Conservation (phyloP, 2,888 invertebrate species). For the Geotrupes spiniger region DNA sequence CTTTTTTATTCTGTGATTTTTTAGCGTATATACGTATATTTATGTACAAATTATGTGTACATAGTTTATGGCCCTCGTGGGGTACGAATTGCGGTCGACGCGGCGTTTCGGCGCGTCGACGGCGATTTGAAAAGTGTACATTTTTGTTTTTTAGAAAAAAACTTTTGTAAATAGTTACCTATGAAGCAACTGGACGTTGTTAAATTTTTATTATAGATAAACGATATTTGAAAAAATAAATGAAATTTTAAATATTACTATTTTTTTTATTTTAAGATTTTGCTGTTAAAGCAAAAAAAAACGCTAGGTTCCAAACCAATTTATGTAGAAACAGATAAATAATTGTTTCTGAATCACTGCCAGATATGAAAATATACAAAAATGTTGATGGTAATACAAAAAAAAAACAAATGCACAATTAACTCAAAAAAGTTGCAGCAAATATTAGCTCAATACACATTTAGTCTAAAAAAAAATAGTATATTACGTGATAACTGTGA, state of each 20-base stretch:
- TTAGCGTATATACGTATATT: slow-evolving; percentile 41
- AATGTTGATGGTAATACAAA: too few relatives aligned
- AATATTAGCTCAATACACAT: too few relatives aligned
- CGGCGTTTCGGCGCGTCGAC: slow-evolving; percentile 2
- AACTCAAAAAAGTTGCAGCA: too few relatives aligned
- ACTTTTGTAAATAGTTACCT: slow-evolving; percentile 48
- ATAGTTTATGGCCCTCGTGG: slow-evolving; percentile 23
- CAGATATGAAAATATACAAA: too few relatives aligned
- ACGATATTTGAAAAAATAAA: slow-evolving; percentile 24
- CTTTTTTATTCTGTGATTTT: slow-evolving; percentile 49
- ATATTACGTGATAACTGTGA: too few relatives aligned
- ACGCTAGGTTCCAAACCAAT: too few relatives aligned
- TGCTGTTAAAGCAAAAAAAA: too few relatives aligned
- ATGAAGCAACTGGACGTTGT: slow-evolving; percentile 44
- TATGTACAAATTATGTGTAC: slow-evolving; percentile 36
- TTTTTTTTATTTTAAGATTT: slow-evolving; percentile 6
- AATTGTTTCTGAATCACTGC: too few relatives aligned
- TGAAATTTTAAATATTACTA: slow-evolving; percentile 16
- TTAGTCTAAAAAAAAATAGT: too few relatives aligned
- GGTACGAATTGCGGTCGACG: slow-evolving; percentile 12
- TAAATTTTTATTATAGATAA: slow-evolving; percentile 42
- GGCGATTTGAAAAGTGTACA: slow-evolving; percentile 3
- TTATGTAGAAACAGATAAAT: too few relatives aligned
- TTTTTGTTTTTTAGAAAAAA: slow-evolving; percentile 22
- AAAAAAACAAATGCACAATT: too few relatives aligned